phyloP scores from a whole-genome alignment of 2,797 vertebrate genomes.

The Cetoscarus ocellatus region DNA sequence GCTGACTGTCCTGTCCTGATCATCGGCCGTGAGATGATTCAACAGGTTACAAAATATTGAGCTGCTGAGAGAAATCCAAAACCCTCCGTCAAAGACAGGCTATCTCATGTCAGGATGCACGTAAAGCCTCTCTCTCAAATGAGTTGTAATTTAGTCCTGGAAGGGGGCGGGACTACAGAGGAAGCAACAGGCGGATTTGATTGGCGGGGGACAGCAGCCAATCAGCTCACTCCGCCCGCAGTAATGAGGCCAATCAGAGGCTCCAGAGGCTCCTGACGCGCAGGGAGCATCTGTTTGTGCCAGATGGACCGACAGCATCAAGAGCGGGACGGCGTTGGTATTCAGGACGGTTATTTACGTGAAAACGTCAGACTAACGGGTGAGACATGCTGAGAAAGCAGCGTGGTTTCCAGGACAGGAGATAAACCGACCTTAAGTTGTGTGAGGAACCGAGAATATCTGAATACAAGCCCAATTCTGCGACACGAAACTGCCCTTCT shows the following conservation, averaged over 20 bases:
- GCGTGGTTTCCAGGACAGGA: slow-evolving; percentile 18
- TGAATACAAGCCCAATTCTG: not conserved
- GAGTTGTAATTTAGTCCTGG: slow-evolving; percentile 71
- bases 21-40: slow-evolving; percentile 20
- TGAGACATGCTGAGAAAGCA: not conserved
- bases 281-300: slow-evolving; percentile 48
- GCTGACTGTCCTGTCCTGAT: not conserved
- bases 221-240: slow-evolving; percentile 1
- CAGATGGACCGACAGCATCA: slow-evolving; percentile 51
- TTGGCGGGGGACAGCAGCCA: slow-evolving; percentile 38
- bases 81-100: slow-evolving; percentile 52
- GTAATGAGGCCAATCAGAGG: slow-evolving; percentile 50
- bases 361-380: not conserved
- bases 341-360: slow-evolving; percentile 38
- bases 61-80: slow-evolving; percentile 64
- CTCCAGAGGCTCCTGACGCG: not conserved
- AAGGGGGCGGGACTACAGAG: slow-evolving; percentile 35
- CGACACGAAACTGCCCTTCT: not conserved
- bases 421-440: not conserved
- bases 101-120: slow-evolving; percentile 65
- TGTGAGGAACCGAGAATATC: too few relatives aligned
- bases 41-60: slow-evolving; percentile 43
- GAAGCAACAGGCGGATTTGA: slow-evolving; percentile 38
- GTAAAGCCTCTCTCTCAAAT: slow-evolving; percentile 68
- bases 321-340: slow-evolving; percentile 7